Conservation (phyloP, 2,797 vertebrate species). For the Clarias pachynema region DNA sequence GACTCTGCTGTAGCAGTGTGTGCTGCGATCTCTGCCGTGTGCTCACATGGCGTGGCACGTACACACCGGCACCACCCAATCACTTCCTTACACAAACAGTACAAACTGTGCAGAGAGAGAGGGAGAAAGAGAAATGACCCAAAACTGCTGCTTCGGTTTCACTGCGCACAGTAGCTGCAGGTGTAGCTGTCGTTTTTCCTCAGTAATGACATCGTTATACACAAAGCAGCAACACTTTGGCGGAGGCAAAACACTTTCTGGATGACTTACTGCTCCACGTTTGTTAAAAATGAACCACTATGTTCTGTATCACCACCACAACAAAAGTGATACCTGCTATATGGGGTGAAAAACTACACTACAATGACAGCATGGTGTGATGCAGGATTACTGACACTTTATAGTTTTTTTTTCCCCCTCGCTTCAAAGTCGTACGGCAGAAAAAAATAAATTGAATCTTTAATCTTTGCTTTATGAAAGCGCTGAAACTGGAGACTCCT, state of each 20-base stretch:
- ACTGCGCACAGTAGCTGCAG: neutral
- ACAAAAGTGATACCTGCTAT: neutral
- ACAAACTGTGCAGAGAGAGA: constrained; percentile 54
- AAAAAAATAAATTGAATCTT: neutral
- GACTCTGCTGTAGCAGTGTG: constrained; percentile 65
- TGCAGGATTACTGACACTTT: neutral
- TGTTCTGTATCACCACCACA: constrained; percentile 15
- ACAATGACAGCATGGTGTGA: neutral
- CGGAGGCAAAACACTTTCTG: constrained; percentile 12
- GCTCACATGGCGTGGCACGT: constrained; percentile 66
- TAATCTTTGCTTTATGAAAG: neutral
- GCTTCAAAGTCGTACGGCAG: neutral
- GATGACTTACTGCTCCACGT: constrained; percentile 6
- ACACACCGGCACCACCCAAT: constrained; percentile 65
- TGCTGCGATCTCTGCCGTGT: constrained; percentile 58
- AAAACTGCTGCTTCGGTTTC: neutral
- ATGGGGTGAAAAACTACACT: too few relatives aligned
- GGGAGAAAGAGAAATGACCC: neutral
- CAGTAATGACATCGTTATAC: constrained; percentile 16
- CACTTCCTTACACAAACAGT: constrained; percentile 53
- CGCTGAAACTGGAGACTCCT: neutral
- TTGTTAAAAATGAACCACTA: constrained; percentile 11
- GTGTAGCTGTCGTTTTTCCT: neutral
- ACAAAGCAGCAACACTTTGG: neutral
- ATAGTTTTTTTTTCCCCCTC: too few relatives aligned